Conservation (phyloP, 2,113 vertebrate genomes). For the Thamnophis sirtalis region DNA sequence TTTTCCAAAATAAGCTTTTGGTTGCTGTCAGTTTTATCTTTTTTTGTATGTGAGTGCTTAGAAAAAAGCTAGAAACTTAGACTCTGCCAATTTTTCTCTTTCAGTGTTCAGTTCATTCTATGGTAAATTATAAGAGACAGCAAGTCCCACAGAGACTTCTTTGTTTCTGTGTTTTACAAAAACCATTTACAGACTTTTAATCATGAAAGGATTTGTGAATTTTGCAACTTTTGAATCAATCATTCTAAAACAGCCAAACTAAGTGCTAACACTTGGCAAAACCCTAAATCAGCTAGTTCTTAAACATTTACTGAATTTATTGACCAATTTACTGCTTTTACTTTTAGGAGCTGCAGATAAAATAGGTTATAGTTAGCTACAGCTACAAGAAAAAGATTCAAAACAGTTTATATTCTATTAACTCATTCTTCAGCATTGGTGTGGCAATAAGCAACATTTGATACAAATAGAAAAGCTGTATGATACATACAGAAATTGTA, state of each 20-base stretch:
- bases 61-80: neutral
- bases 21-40: conserved; percentile 3
- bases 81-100: neutral
- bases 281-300: neutral
- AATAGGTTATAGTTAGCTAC: neutral
- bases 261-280: neutral
- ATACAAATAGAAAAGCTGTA: neutral
- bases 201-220: neutral
- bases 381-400: neutral
- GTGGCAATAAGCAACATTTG: neutral
- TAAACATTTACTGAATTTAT: neutral
- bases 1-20: conserved; percentile 15
- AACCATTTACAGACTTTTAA: neutral
- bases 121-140: neutral
- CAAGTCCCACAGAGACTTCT: neutral
- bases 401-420: neutral
- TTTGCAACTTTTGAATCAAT: neutral
- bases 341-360: neutral
- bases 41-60: neutral
- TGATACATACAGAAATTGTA: neutral
- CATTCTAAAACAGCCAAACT: neutral
- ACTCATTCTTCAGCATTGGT: neutral
- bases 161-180: conserved; percentile 6
- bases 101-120: neutral
- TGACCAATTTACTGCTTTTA: neutral